Base-by-base conservation (phyloP, 2,888 invertebrate species). In the Harpagoxenus sublaevis region DNA sequence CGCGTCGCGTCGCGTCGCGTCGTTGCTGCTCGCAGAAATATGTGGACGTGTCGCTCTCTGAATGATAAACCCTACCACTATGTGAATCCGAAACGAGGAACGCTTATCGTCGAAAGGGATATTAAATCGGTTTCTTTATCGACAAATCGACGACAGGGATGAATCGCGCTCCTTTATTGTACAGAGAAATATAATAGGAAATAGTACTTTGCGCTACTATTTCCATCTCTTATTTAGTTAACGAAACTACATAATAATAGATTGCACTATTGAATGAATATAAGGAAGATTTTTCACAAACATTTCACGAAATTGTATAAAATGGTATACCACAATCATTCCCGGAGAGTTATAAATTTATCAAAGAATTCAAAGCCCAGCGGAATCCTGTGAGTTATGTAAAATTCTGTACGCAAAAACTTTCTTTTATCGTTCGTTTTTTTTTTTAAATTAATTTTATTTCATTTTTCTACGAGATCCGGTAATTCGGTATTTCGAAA, bases 41-140 rank as follows among this genome's bases (percentile, higher is more conserved):
- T 35, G 48, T 39, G 35, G n/a, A 39, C 45, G n/a, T 12, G 31
- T 45, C 45, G 68, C 78, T 55, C 68, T 48, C 78, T 68, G 68
- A 78, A 57, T 79, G 70, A 79, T 60, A 79, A 79, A 71, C 35
- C 31, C 6, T 28, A 18, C 12, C 23, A 31, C 31, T 23, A 23
- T 23, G 71, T 45, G 45, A 70, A 60, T 51, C 1, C 63, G n/a
- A 45, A 28, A 57, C 23, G 28, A 28, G 45, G 15, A 9, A 15
- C 2, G 5, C 57, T 42, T n/a, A 23, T 15, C 31, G 31, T 28
- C 66, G 28, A 28, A 18, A 15, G 66, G 28, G 42, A 78, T 78
- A 66, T 66, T n/a, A 31, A 66, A 28, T 66, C 4, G 39, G 15
- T 28, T 28, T 12, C 28, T 48, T 31, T 28, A 75, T 63, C 31